Conservation (phyloP, 2,797 vertebrate species). For the Chiloscyllium punctatum region DNA sequence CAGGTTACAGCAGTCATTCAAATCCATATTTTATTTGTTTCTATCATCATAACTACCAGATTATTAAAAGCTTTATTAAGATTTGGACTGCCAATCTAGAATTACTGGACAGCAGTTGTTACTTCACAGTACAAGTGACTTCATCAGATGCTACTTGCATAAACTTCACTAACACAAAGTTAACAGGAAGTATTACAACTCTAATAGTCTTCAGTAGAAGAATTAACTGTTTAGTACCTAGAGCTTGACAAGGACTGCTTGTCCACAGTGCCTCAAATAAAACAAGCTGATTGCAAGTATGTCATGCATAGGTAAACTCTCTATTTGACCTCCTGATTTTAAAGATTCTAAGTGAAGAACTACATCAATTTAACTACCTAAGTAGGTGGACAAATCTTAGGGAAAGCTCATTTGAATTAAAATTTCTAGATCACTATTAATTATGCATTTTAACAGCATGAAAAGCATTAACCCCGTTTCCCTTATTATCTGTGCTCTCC, state of each 20-base stretch:
- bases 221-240: background rate
- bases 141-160: background rate
- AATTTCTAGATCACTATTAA: background rate
- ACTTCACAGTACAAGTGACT: background rate
- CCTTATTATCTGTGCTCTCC: background rate
- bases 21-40: background rate
- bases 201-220: background rate
- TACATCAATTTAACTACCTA: background rate
- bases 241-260: background rate
- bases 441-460: background rate
- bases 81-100: slow-evolving; percentile 5
- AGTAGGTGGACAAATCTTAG: background rate
- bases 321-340: background rate
- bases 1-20: slow-evolving; percentile 10
- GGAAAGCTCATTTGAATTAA: background rate
- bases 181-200: background rate
- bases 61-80: slow-evolving; percentile 12
- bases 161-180: background rate
- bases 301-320: background rate
- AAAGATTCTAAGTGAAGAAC: background rate
- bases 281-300: background rate
- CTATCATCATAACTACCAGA: background rate
- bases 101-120: background rate
- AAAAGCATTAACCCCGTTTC: background rate
- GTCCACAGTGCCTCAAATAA: background rate